These are phyloP conservation scores for Pseudomyrmex cubaensis DNA, from an alignment of 1,140 invertebrate genomes.

Conservation along the genomic window DNA sequence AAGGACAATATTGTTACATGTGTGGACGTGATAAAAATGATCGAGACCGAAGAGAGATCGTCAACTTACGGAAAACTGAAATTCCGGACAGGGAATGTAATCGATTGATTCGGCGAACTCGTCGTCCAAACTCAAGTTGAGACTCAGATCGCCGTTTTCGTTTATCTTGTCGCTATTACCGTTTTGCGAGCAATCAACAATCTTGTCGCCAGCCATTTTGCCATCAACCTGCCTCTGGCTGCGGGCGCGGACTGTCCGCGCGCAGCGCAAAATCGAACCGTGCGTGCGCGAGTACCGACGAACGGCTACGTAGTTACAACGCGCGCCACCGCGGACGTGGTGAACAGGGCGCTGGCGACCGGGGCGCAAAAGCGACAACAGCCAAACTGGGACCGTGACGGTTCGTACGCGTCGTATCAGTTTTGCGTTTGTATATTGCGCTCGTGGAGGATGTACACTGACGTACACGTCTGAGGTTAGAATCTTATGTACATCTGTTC, in stretches of 20 bases:
- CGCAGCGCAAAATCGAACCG: too few relatives aligned
- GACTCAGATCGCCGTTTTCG: slow-evolving; percentile 75
- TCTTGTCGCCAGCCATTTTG: slow-evolving; percentile 81
- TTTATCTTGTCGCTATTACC: slow-evolving; percentile 76
- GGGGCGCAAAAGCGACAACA: too few relatives aligned
- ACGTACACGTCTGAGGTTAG: too few relatives aligned
- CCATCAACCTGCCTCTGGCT: slow-evolving; percentile 17
- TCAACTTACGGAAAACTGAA: slow-evolving; percentile 82
- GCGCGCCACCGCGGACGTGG: too few relatives aligned
- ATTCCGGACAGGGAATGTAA: slow-evolving; percentile 79
- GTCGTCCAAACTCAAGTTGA: slow-evolving; percentile 75
- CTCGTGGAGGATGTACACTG: not conserved
- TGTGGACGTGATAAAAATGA: not conserved
- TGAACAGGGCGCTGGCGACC: too few relatives aligned
- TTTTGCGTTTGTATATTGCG: too few relatives aligned
- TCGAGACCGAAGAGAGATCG: not conserved
- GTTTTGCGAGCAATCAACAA: slow-evolving; percentile 73
- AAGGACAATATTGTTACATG: not conserved
- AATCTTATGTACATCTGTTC: too few relatives aligned
- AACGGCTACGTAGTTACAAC: too few relatives aligned
- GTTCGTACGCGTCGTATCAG: too few relatives aligned
- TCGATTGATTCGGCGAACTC: slow-evolving; percentile 74
- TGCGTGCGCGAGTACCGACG: too few relatives aligned
- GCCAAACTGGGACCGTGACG: too few relatives aligned
- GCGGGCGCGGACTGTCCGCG: not conserved